Percentiles rank a stretch among this genome's conserved stretches.
Evolutionary conservation across 2,888 invertebrate genomes (phyloP).

Genomic region (Drosophila helvetica): DNA sequence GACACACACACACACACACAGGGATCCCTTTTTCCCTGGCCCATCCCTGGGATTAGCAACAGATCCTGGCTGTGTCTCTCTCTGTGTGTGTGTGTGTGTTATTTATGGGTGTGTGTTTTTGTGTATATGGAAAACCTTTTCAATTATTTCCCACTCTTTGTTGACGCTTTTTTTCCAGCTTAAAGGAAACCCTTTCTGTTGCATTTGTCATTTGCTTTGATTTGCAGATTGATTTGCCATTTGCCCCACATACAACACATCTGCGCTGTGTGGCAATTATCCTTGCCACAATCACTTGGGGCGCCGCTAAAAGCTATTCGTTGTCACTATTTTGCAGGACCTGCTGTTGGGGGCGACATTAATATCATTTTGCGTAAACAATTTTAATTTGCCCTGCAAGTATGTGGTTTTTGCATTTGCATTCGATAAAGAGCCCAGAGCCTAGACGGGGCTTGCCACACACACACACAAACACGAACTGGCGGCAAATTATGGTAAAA

Average conservation of each 20-base stretch:
- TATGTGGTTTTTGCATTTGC: slow-evolving; percentile 61
- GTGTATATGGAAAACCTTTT: slow-evolving; percentile 57
- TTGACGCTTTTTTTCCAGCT: slow-evolving; percentile 21
- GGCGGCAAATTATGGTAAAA: slow-evolving; percentile 77
- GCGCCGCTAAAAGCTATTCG: slow-evolving; percentile 72
- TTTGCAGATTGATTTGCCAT: slow-evolving; percentile 24
- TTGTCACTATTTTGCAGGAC: slow-evolving; percentile 57
- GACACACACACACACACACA: slow-evolving; percentile 48
- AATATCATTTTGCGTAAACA: slow-evolving; percentile 75
- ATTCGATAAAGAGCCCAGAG: slow-evolving; percentile 56
- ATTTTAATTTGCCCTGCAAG: slow-evolving; percentile 68
- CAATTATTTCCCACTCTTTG: slow-evolving; percentile 64
- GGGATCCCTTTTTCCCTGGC: neutral
- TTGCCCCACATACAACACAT: slow-evolving; percentile 29
- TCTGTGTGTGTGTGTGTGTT: neutral
- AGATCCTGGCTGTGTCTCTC: neutral
- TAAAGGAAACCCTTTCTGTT: neutral
- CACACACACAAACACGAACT: slow-evolving; percentile 34
- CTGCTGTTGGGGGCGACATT: slow-evolving; percentile 38
- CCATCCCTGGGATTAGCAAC: neutral
- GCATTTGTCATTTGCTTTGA: neutral
- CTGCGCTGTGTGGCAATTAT: slow-evolving; percentile 25
- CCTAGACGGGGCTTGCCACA: neutral
- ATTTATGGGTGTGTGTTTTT: neutral
- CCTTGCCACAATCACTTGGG: neutral